Conservation (phyloP, 2,113 vertebrate species). For the Alexandromys fortis region DNA sequence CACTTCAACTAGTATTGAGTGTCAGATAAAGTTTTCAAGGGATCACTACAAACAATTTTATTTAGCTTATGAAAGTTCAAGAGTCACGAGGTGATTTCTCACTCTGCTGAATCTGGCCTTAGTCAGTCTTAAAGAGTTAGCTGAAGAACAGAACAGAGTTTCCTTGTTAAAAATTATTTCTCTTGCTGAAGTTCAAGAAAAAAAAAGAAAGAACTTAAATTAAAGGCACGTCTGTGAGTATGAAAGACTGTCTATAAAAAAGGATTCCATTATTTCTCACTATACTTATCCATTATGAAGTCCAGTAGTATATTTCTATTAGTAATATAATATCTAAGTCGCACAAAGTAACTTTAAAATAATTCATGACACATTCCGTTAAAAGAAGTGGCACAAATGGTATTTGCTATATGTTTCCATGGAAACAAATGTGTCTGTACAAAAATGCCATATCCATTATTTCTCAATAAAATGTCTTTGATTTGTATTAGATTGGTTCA, state of each 20-base stretch:
- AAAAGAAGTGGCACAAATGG: slow-evolving; percentile 58
- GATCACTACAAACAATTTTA: slow-evolving; percentile 80
- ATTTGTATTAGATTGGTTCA: slow-evolving; percentile 53
- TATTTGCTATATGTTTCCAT: slow-evolving; percentile 63
- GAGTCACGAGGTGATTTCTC: slow-evolving; percentile 74
- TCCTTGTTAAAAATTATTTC: slow-evolving; percentile 66
- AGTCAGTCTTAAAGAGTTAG: slow-evolving; percentile 65
- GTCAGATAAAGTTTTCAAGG: slow-evolving; percentile 76
- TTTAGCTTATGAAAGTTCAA: slow-evolving; percentile 80
- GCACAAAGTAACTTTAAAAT: slow-evolving; percentile 67
- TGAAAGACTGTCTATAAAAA: slow-evolving; percentile 37
- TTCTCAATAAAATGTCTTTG: slow-evolving; percentile 58
- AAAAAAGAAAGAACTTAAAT: slow-evolving; percentile 15
- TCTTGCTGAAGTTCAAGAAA: slow-evolving; percentile 21
- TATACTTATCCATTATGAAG: slow-evolving; percentile 38
- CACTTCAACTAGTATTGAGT: slow-evolving; percentile 73
- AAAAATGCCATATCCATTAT: slow-evolving; percentile 57
- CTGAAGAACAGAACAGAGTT: slow-evolving; percentile 43
- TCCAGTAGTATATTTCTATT: slow-evolving; percentile 39
- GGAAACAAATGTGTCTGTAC: slow-evolving; percentile 61
- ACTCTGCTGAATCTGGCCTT: slow-evolving; percentile 63
- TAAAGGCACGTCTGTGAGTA: background rate
- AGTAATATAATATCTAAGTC: slow-evolving; percentile 47
- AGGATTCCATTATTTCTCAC: slow-evolving; percentile 26
- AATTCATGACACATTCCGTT: slow-evolving; percentile 59